Conservation (phyloP, 2,113 vertebrate genomes). For the Acrocephalus kingi region DNA sequence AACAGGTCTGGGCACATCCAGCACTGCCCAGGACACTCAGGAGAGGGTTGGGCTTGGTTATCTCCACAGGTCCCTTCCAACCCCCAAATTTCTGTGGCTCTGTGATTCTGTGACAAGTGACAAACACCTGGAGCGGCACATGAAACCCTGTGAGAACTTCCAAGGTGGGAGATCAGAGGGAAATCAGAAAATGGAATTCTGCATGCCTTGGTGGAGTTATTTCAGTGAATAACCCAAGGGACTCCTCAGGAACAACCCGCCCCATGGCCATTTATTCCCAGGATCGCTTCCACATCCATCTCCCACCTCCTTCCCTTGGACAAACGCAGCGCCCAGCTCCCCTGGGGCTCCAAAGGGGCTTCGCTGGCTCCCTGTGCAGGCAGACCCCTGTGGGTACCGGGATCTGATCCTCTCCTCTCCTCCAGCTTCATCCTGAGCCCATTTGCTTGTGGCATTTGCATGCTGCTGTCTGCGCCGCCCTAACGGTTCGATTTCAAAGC, state of each 20-base stretch:
- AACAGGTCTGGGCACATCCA: background rate
- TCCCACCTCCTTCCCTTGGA: background rate
- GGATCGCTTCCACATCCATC: background rate
- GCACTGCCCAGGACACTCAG: background rate
- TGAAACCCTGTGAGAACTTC: background rate
- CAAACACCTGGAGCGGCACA: rapidly evolving
- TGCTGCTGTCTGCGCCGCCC: conserved; percentile 70
- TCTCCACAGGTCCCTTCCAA: background rate
- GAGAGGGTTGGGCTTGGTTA: background rate
- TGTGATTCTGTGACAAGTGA: rapidly evolving
- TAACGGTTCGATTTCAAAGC: conserved; percentile 78
- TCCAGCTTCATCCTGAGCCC: conserved; percentile 61
- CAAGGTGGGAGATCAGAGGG: background rate
- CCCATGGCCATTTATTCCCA: background rate
- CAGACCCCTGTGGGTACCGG: conserved; percentile 25
- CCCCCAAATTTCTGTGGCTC: rapidly evolving
- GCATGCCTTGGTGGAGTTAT: background rate
- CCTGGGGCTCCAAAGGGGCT: background rate
- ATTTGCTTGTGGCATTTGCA: conserved; percentile 73
- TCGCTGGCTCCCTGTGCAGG: background rate
- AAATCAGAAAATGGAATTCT: background rate
- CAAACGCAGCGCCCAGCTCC: background rate
- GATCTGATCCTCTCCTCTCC: background rate
- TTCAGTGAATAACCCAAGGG: background rate
- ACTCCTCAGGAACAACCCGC: background rate